phyloP scores from a whole-genome alignment of 2,888 invertebrate species.

The Eudasyphora cyanicolor region DNA sequence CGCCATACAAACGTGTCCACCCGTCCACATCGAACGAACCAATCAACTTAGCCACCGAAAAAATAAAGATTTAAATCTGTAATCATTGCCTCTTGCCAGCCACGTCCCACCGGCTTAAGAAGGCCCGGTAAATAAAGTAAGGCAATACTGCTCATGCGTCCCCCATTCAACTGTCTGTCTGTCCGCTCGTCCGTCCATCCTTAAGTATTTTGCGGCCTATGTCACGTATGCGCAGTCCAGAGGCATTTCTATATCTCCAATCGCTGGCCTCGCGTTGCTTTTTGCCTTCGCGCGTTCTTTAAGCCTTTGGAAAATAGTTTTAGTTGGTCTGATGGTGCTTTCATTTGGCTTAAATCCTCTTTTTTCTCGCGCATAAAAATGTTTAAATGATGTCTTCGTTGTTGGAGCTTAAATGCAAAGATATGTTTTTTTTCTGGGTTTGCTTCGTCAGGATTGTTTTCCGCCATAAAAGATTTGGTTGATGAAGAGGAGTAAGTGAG shows the following conservation, averaged over 20 bases:
- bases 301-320: constrained; percentile 19
- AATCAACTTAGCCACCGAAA: constrained; percentile 31
- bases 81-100: constrained; percentile 19
- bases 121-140: too few species aligned
- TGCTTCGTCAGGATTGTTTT: not conserved
- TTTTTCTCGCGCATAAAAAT: constrained; percentile 28
- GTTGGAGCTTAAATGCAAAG: constrained; percentile 50
- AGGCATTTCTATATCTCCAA: not conserved
- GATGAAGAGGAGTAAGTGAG: not conserved
- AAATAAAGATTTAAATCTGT: constrained; percentile 37
- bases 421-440: constrained; percentile 4
- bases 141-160: not conserved
- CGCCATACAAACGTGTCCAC: not conserved
- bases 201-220: too few species aligned
- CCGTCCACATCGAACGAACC: not conserved
- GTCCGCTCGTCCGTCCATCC: not conserved
- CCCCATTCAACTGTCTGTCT: not conserved
- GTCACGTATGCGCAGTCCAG: not conserved
- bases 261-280: not conserved
- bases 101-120: not conserved
- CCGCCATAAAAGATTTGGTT: not conserved
- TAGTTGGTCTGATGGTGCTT: not conserved
- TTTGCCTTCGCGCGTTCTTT: not conserved
- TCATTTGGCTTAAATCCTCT: not conserved
- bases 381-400: constrained; percentile 38